These are phyloP conservation scores for Neolamprologus toae DNA, from an alignment of 2,113 vertebrate species.

Conservation along the genomic window DNA sequence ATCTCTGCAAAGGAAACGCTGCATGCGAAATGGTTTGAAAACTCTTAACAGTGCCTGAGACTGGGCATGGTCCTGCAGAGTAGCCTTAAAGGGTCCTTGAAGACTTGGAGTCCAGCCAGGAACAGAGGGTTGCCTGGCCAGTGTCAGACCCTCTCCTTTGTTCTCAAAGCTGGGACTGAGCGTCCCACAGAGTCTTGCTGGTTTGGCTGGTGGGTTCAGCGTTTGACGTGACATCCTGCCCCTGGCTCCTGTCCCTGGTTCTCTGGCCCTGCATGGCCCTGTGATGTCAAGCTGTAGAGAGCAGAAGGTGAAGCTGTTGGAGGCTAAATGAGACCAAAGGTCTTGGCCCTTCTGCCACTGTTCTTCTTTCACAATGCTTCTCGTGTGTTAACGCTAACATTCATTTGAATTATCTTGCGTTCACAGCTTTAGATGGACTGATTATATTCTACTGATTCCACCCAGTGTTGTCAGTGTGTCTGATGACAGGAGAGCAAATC, in stretches of 20 bases:
- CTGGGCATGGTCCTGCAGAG: conserved; percentile 21
- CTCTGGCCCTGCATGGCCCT: conserved; percentile 40
- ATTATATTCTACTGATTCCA: neutral
- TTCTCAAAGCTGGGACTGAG: conserved; percentile 45
- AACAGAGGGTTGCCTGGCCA: conserved; percentile 47
- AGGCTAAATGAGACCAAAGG: conserved; percentile 63
- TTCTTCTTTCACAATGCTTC: neutral
- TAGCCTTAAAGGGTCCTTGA: conserved; percentile 40
- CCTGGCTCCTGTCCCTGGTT: conserved; percentile 46
- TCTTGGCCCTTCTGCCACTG: conserved; percentile 46
- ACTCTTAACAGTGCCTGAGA: conserved; percentile 7
- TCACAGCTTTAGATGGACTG: neutral
- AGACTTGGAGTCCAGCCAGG: conserved; percentile 59
- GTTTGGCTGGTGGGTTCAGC: conserved; percentile 54
- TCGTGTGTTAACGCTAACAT: neutral
- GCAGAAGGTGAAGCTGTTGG: conserved; percentile 64
- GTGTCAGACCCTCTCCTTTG: conserved; percentile 56
- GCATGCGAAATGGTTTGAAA: conserved; percentile 9
- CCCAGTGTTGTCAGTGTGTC: neutral
- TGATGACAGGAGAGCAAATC: neutral
- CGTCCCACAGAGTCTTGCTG: conserved; percentile 50
- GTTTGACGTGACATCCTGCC: conserved; percentile 70
- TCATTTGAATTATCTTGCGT: neutral
- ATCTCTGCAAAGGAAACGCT: neutral
- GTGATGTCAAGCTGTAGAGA: conserved; percentile 54